Base-by-base conservation (phyloP, 2,797 vertebrate species). In the Kryptolebias ocellatus region DNA sequence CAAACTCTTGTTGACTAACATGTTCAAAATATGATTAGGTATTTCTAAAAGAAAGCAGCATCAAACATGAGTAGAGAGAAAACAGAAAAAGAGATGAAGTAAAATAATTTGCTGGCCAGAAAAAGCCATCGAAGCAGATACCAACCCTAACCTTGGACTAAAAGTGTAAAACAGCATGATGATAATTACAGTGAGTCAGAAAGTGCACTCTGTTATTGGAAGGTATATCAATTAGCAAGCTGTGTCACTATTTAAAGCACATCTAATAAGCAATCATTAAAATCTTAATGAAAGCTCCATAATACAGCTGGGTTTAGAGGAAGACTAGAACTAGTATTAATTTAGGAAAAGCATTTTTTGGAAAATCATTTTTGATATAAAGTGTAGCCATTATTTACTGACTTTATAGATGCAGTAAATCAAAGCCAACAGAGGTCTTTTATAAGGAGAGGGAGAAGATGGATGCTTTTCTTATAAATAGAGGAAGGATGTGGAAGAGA, bases 401-500 rank as follows among this genome's bases (percentile, higher is more conserved):
- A 66, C 44, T 72, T 78, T 54, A 71, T 62, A 17, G 37, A 39
- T 10, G 42, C 50, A 56, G 73, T 65, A 51, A 72, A 83, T 70
- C 29, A 62, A 72, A 51, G 58, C 47, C 18, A 34, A n/a, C 54
- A 27, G 28, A 34, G 53, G 42, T 79, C 64, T 67, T 29, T 17
- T 42, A 28, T 56, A 39, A 39, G 37, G 42, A 24, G 51, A 65
- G 53, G 47, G 15, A 70, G 17, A 45, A n/a, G 64, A 81, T 81
- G 64, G 55, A 75, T 82, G 64, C 60, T 67, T 76, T 75, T 80
- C 68, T 79, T 79, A 67, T 69, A 64, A 58, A 44, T 54, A 53
- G 56, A 72, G 78, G 70, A 80, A 76, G 74, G 81, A 79, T 76
- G 76, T 60, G 69, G 74, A 72, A 51, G 59, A 62, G 46, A 54